These are phyloP conservation scores for Plutomurus gul DNA, from an alignment of 1,140 invertebrate species.

Conservation along the genomic window DNA sequence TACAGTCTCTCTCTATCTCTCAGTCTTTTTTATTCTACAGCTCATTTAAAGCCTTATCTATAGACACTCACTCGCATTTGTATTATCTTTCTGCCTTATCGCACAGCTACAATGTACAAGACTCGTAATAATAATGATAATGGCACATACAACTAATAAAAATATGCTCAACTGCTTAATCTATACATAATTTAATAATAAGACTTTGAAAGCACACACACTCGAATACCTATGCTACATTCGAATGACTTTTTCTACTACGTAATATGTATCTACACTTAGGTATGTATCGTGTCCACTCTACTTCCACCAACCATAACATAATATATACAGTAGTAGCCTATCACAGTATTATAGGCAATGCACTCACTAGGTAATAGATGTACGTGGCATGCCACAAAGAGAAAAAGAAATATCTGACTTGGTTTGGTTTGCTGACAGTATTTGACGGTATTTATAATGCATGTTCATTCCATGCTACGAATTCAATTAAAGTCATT, in stretches of 20 bases:
- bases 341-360: too few relatives aligned
- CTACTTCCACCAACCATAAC: too few relatives aligned
- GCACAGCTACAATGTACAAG: not conserved
- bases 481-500: not conserved
- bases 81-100: constrained; percentile 2
- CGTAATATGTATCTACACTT: too few relatives aligned
- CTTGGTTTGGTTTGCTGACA: not conserved
- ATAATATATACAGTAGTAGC: too few relatives aligned
- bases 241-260: too few relatives aligned
- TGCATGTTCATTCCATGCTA: constrained; percentile 12
- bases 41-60: not conserved
- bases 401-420: not conserved
- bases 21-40: constrained; percentile 1
- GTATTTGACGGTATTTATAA: constrained; percentile 17
- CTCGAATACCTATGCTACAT: not conserved
- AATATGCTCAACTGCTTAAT: not conserved
- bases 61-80: not conserved
- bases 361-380: too few relatives aligned
- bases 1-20: not conserved
- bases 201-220: not conserved
- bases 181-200: constrained; percentile 15
- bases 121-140: constrained; percentile 25
- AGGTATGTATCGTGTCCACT: too few relatives aligned
- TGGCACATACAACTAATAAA: constrained; percentile 4
- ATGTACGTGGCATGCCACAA: too few relatives aligned